phyloP scores from a whole-genome alignment of 2,888 invertebrate genomes.

The Zeuzera pyrina region DNA sequence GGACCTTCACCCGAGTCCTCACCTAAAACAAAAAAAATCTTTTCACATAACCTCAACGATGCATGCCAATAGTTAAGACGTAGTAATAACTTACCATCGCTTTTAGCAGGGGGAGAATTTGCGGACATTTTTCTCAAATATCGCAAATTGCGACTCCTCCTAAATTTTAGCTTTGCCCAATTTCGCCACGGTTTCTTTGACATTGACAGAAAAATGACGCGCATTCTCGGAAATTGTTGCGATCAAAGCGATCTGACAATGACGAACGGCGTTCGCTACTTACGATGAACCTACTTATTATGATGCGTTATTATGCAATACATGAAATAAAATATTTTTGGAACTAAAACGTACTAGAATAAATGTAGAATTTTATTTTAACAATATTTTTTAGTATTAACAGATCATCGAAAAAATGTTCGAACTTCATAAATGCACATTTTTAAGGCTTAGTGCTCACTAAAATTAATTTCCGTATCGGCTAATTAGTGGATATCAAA shows the following conservation, averaged over 20 bases:
- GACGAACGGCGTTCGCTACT: no score
- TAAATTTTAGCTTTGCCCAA: constrained; percentile 51
- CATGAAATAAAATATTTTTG: no score
- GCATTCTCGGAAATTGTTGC: constrained; percentile 43
- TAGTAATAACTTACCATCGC: constrained; percentile 39
- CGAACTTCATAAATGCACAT: no score
- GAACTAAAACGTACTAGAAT: no score
- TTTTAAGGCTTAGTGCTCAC: no score
- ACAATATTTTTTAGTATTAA: no score
- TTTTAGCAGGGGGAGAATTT: constrained; percentile 60
- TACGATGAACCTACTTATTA: no score
- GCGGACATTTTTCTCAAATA: constrained; percentile 57
- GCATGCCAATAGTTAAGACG: neutral
- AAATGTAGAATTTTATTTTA: no score
- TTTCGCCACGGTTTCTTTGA: constrained; percentile 1
- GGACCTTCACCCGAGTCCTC: constrained; percentile 32
- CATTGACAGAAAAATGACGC: constrained; percentile 14
- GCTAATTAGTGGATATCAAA: no score
- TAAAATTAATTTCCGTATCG: no score
- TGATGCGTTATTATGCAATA: no score
- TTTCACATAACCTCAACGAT: neutral
- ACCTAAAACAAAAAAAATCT: constrained; percentile 26
- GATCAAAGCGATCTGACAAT: constrained; percentile 4
- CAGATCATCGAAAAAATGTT: no score
- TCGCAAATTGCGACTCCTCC: constrained; percentile 50